Evolutionary conservation across 2,888 invertebrate species (phyloP).

Genomic region (Bhutanitis thaidina): DNA sequence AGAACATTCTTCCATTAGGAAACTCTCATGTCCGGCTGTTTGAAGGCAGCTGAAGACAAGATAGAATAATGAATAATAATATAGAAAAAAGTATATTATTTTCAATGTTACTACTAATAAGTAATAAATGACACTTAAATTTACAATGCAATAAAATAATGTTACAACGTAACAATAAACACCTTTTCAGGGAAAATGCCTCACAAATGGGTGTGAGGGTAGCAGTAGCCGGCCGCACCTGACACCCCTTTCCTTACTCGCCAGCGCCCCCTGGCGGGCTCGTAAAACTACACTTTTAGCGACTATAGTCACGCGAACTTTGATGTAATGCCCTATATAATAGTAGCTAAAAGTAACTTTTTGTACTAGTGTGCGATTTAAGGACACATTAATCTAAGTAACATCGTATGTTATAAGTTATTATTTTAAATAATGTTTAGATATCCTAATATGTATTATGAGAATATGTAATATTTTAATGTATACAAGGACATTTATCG

Average conservation of each 20-base stretch:
- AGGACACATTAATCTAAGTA: neutral
- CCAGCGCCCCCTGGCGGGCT: neutral
- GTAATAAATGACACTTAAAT: neutral
- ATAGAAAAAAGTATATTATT: too few species aligned
- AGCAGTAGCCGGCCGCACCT: conserved; percentile 14
- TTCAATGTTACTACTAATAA: too few species aligned
- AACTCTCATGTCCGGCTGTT: too few species aligned
- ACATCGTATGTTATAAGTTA: too few species aligned
- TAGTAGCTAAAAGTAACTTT: conserved; percentile 9
- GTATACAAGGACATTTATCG: too few species aligned
- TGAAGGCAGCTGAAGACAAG: too few species aligned
- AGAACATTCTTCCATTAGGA: too few species aligned
- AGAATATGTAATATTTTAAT: too few species aligned
- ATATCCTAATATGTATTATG: too few species aligned
- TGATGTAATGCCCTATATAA: neutral
- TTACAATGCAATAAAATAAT: conserved; percentile 8
- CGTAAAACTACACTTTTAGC: conserved; percentile 19
- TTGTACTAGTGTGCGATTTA: neutral
- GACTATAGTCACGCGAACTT: conserved; percentile 16
- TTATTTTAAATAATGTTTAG: too few species aligned
- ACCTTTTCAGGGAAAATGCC: conserved; percentile 12
- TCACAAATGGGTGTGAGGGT: conserved; percentile 5
- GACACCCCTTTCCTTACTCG: conserved; percentile 1
- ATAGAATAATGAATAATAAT: too few species aligned
- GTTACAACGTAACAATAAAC: conserved; percentile 13